Evolutionary conservation across 2,888 invertebrate species (phyloP).

Genomic region (Tetanocera ferruginea): DNA sequence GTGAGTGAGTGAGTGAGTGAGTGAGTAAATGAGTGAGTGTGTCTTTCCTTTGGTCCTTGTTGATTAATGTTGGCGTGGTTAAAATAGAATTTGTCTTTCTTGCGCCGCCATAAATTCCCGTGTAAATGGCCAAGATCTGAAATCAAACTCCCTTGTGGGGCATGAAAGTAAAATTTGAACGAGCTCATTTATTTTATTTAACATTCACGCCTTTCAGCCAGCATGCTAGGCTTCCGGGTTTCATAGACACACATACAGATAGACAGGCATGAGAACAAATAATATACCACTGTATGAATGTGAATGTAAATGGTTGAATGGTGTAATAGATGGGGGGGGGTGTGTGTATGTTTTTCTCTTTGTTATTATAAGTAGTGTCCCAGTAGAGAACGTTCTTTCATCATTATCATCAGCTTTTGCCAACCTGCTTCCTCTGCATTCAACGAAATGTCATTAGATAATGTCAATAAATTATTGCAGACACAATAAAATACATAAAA

Average conservation of each 20-base stretch:
- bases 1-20: background rate
- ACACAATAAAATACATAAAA: background rate
- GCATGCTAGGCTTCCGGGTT: conserved; percentile 8
- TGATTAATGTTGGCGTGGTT: conserved; percentile 26
- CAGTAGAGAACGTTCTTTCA: background rate
- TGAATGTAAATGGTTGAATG: background rate
- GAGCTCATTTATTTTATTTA: conserved; percentile 29
- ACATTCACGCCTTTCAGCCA: conserved; percentile 20
- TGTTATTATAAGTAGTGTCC: background rate
- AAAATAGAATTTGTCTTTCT: conserved; percentile 30
- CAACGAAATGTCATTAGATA: background rate
- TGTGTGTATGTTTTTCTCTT: too few species aligned
- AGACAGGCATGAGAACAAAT: background rate
- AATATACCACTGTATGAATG: too few species aligned
- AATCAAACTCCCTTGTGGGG: conserved; percentile 18
- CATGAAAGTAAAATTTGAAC: conserved; percentile 32
- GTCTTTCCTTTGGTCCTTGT: background rate
- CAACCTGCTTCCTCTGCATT: background rate
- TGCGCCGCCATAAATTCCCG: conserved; percentile 24
- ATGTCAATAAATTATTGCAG: conserved; percentile 14
- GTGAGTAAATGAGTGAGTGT: background rate
- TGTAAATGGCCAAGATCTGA: conserved; percentile 20
- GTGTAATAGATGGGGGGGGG: background rate
- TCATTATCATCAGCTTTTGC: background rate
- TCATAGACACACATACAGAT: background rate